Percentiles rank a stretch among this genome's conserved stretches.
These are phyloP conservation scores for Hydropotes inermis DNA, from an alignment of 2,113 vertebrate species.

Conservation along the genomic window DNA sequence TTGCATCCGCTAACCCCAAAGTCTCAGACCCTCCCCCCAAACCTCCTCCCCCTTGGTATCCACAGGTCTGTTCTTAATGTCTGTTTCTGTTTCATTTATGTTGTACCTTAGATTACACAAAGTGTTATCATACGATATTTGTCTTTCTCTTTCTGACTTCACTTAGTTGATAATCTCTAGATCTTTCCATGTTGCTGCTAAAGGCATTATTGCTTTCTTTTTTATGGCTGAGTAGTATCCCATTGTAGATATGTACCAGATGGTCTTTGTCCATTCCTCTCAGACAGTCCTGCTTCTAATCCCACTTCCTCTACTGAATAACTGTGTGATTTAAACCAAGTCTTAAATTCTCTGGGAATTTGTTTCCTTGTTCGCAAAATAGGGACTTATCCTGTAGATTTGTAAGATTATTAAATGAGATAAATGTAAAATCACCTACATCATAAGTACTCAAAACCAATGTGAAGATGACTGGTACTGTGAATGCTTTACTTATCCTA, in stretches of 20 bases:
- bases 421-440: background rate
- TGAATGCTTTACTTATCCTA: background rate
- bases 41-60: background rate
- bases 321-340: background rate
- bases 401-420: background rate
- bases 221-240: background rate
- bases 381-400: background rate
- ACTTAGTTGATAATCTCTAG: background rate
- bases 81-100: background rate
- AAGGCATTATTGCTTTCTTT: background rate
- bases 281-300: background rate
- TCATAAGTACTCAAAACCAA: background rate
- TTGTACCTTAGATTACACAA: background rate
- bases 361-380: background rate
- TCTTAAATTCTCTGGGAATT: background rate
- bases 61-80: background rate
- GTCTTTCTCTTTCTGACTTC: background rate
- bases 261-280: background rate
- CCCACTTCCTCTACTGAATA: background rate
- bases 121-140: background rate
- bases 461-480: background rate
- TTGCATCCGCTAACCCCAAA: background rate
- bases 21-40: background rate
- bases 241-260: background rate
- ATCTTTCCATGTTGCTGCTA: background rate